These are phyloP conservation scores for Sardina pilchardus DNA, from an alignment of 2,113 vertebrate species.

Conservation along the genomic window DNA sequence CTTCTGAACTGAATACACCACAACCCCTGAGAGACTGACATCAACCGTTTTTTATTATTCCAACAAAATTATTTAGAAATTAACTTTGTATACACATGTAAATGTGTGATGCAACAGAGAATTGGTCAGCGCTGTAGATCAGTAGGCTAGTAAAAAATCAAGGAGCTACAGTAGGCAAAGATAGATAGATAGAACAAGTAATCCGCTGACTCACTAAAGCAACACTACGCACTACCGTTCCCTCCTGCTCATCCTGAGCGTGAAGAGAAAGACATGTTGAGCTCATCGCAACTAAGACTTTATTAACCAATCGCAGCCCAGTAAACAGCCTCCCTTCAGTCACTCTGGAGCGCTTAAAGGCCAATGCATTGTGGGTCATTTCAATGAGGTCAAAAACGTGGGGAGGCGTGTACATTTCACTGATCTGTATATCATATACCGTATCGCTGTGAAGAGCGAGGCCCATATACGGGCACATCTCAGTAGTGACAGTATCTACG, in stretches of 20 bases:
- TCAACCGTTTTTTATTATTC: background rate
- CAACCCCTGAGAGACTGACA: background rate
- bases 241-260: background rate
- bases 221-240: background rate
- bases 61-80: background rate
- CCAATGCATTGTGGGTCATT: conserved; percentile 17
- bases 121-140: background rate
- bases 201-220: conserved; percentile 11
- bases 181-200: conserved; percentile 4
- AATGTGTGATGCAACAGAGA: background rate
- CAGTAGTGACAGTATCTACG: background rate
- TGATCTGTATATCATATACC: conserved; percentile 6
- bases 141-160: background rate
- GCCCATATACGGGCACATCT: background rate
- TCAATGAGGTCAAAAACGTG: conserved; percentile 11
- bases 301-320: background rate
- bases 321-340: background rate
- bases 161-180: background rate
- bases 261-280: background rate
- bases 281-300: background rate
- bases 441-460: background rate
- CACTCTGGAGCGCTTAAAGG: background rate
- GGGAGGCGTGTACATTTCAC: conserved; percentile 11
- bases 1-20: background rate
- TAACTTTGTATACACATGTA: background rate